A percentile compares a stretch with the other conserved stretches of the same genome.
Evolutionary conservation across 2,113 vertebrate species (phyloP).

Genomic region (Phalacrocorax carbo): DNA sequence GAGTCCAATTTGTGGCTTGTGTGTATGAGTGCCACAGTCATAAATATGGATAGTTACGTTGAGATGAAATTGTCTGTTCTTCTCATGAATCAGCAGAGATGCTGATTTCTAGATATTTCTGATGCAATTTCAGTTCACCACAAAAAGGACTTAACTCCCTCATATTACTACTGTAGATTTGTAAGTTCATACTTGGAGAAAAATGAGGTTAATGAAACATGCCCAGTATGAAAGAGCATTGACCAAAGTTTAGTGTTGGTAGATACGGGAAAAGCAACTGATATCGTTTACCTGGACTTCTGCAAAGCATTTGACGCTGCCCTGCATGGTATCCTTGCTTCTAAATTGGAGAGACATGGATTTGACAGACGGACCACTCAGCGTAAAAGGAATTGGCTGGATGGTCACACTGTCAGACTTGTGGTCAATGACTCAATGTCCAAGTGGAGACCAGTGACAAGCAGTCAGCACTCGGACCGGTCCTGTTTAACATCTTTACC

Average conservation of each 20-base stretch:
- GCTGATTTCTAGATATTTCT: neutral
- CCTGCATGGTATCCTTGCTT: no score
- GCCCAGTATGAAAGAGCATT: neutral
- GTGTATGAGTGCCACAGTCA: neutral
- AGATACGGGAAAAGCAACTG: no score
- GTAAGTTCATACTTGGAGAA: neutral
- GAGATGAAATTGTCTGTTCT: neutral
- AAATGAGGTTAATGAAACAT: neutral
- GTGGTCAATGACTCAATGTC: no score
- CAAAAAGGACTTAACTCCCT: neutral
- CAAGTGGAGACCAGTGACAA: no score
- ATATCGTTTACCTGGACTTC: no score
- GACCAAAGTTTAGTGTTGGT: neutral
- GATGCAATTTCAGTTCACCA: neutral
- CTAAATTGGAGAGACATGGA: no score
- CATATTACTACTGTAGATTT: neutral
- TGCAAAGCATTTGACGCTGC: no score
- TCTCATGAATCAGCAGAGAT: accelerated
- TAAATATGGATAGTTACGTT: neutral
- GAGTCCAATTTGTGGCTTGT: neutral
- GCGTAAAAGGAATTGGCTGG: no score
- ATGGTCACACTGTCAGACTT: no score
- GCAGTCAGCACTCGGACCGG: no score
- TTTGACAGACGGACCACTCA: no score
- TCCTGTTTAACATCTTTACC: no score